phyloP scores from a whole-genome alignment of 2,888 invertebrate genomes.

The Omphaloscelis lunosa region DNA sequence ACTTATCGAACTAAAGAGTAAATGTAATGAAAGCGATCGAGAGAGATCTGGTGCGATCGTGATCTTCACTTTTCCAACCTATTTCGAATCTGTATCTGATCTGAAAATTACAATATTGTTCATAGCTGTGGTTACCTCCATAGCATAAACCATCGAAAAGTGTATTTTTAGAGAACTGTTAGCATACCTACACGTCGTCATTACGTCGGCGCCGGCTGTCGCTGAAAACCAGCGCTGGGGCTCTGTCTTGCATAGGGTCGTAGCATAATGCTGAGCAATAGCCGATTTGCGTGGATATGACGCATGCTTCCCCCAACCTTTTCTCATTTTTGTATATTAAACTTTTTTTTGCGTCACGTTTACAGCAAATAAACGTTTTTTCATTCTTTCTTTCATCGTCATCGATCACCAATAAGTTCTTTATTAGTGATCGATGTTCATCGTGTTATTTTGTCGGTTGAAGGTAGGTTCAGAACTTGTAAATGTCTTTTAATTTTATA shows the following conservation, averaged over 20 bases:
- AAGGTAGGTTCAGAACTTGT: background rate
- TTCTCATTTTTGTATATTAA: too few relatives aligned
- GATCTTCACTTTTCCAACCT: background rate
- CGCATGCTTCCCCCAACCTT: too few relatives aligned
- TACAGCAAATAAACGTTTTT: too few relatives aligned
- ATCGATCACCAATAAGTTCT: too few relatives aligned
- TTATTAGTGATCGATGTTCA: too few relatives aligned
- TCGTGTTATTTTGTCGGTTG: background rate
- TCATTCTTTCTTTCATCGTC: too few relatives aligned
- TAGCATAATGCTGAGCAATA: too few relatives aligned
- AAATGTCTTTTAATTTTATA: background rate
- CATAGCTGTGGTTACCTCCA: background rate
- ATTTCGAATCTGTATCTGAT: background rate
- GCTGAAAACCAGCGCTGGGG: too few relatives aligned
- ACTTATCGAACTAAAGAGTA: background rate
- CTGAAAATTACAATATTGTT: background rate
- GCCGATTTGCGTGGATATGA: too few relatives aligned
- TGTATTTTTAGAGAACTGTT: background rate
- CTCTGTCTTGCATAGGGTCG: too few relatives aligned
- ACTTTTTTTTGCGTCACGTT: too few relatives aligned
- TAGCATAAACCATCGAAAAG: slow-evolving; percentile 4
- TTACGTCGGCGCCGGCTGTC: too few relatives aligned
- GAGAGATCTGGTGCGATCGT: background rate
- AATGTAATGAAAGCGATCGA: background rate
- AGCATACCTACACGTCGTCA: background rate